Evolutionary conservation across 2,797 vertebrate genomes (phyloP).

Genomic region (Alca torda): DNA sequence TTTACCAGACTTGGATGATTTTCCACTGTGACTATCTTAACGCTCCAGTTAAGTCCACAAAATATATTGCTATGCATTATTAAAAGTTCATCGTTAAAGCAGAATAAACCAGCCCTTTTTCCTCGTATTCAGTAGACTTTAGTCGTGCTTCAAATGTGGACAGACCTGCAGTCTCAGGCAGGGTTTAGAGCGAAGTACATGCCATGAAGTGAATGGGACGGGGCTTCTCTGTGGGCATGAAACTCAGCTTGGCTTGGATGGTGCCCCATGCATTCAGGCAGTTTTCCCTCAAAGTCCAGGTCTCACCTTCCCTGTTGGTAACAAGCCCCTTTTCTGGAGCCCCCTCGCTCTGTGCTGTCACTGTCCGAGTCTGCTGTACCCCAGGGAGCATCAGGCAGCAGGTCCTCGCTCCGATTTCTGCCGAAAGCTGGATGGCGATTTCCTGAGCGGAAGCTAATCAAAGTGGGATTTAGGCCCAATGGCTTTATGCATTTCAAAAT

Average conservation of each 20-base stretch:
- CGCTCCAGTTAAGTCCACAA: not conserved
- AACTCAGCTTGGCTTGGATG: fast-evolving
- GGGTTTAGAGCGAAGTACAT: not conserved
- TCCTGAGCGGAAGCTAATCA: not conserved
- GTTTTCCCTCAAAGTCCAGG: not conserved
- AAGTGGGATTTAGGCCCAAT: not conserved
- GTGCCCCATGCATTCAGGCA: fast-evolving
- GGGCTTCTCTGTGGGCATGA: not conserved
- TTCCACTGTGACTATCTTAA: not conserved
- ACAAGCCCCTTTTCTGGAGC: not conserved
- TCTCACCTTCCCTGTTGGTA: not conserved
- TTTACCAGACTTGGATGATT: not conserved
- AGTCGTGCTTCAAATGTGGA: not conserved
- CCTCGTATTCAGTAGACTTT: not conserved
- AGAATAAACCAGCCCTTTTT: not conserved
- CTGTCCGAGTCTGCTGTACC: fast-evolving
- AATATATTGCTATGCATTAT: not conserved
- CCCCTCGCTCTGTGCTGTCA: not conserved
- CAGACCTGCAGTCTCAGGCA: not conserved
- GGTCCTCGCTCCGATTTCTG: not conserved
- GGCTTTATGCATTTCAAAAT: not conserved
- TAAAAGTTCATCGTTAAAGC: not conserved
- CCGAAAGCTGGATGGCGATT: no score
- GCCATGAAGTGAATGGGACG: not conserved
- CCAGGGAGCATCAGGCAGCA: not conserved